Percentiles rank a stretch among this genome's conserved stretches.
These are phyloP conservation scores for Acrocephalus kingi DNA, from an alignment of 2,113 vertebrate genomes.

Conservation along the genomic window DNA sequence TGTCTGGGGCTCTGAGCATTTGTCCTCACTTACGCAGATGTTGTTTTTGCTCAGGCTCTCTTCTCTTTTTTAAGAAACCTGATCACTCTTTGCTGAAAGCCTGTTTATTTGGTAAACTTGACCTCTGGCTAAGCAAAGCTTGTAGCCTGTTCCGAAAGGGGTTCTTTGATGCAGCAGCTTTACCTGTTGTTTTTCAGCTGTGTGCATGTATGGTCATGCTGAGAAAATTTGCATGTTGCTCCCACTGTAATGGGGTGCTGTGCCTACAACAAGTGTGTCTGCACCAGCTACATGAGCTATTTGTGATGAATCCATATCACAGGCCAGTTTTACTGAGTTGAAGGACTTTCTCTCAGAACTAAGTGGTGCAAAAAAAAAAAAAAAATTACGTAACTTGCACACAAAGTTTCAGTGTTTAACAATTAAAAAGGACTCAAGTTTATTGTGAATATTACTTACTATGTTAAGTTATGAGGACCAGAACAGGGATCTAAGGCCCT, in stretches of 20 bases:
- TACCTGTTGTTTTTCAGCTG: background rate
- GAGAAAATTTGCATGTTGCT: background rate
- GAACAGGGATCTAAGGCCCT: background rate
- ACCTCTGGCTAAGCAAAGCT: background rate
- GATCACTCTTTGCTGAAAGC: background rate
- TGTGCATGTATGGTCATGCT: background rate
- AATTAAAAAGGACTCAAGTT: background rate
- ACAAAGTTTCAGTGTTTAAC: background rate
- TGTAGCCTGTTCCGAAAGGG: background rate
- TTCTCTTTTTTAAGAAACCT: background rate
- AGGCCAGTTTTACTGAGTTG: background rate
- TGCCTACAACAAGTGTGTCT: background rate
- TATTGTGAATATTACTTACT: background rate
- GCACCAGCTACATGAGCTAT: rapidly evolving
- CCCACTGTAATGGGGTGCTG: background rate
- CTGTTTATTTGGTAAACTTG: background rate
- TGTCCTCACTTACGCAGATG: background rate
- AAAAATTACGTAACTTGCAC: rapidly evolving
- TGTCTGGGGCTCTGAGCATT: background rate
- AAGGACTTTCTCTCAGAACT: background rate
- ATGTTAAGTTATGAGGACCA: background rate
- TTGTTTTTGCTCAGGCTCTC: background rate
- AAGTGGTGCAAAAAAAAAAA: background rate
- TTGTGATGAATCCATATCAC: background rate
- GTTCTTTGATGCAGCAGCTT: background rate